phyloP scores from a whole-genome alignment of 1,140 invertebrate species.

The Psix sp. region DNA sequence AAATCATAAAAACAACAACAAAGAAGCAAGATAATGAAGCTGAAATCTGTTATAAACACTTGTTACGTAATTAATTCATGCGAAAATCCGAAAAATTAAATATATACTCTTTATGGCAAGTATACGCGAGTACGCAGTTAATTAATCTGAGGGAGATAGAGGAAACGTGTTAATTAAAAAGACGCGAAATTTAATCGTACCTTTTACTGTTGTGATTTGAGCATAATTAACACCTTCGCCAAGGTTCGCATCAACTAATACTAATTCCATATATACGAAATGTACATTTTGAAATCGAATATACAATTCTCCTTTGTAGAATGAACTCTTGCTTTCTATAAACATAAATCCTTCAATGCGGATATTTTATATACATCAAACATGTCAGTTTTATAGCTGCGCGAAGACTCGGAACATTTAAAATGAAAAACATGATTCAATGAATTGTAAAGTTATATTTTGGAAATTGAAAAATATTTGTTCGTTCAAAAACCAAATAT shows the following conservation, averaged over 20 bases:
- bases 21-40: constrained; percentile 1
- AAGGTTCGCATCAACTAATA: constrained; percentile 5
- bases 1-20: no score
- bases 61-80: constrained; percentile 24
- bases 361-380: constrained; percentile 30
- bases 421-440: background rate
- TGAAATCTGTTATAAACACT: constrained; percentile 17
- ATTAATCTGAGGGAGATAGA: constrained; percentile 2
- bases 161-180: constrained; percentile 8
- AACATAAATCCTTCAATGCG: constrained; percentile 4
- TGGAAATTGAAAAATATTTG: no score
- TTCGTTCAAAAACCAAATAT: no score
- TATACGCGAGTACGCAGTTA: constrained; percentile 3
- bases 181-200: background rate
- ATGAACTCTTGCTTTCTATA: constrained; percentile 14
- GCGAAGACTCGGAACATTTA: constrained; percentile 11
- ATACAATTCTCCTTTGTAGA: background rate
- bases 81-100: constrained; percentile 11
- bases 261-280: background rate
- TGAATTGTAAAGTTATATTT: background rate
- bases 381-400: constrained; percentile 35
- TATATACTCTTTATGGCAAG: constrained; percentile 1
- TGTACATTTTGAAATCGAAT: background rate
- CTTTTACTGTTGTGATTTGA: constrained; percentile 9
- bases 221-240: constrained; percentile 25